Conservation (phyloP, 1,140 invertebrate genomes). For the Samia ricini region DNA sequence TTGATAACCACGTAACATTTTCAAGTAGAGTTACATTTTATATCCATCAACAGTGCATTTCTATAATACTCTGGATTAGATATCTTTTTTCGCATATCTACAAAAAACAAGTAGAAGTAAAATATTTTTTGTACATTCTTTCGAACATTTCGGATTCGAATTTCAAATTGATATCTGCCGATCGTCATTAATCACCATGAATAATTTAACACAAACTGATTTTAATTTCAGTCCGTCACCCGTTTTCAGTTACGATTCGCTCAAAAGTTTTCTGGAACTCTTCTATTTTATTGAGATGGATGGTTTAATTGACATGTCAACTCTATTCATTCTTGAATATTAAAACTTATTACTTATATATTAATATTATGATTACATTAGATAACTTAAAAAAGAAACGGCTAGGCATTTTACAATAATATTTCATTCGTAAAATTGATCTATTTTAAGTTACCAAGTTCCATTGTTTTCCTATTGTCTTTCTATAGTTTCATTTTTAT, state of each 20-base stretch:
- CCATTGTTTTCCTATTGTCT: too few species aligned
- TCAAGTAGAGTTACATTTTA: constrained; percentile 3
- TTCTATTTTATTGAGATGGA: constrained; percentile 6
- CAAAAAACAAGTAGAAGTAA: not conserved
- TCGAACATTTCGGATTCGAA: not conserved
- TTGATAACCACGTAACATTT: not conserved
- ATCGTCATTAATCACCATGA: constrained; percentile 20
- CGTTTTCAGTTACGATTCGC: constrained; percentile 9
- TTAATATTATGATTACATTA: not conserved
- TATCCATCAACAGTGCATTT: not conserved
- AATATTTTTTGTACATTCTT: not conserved
- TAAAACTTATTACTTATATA: not conserved
- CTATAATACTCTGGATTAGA: not conserved
- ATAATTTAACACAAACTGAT: constrained; percentile 14
- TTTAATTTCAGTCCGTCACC: constrained; percentile 14
- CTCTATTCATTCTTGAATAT: not conserved
- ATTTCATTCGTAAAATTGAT: too few species aligned
- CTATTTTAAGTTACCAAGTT: too few species aligned
- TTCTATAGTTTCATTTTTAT: too few species aligned
- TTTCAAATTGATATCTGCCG: constrained; percentile 15
- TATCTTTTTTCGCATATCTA: not conserved
- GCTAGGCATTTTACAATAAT: constrained; percentile 3
- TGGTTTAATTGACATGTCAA: not conserved
- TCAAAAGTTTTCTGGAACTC: not conserved
- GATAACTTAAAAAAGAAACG: not conserved